phyloP scores from a whole-genome alignment of 2,113 vertebrate species.

The Athene noctua region DNA sequence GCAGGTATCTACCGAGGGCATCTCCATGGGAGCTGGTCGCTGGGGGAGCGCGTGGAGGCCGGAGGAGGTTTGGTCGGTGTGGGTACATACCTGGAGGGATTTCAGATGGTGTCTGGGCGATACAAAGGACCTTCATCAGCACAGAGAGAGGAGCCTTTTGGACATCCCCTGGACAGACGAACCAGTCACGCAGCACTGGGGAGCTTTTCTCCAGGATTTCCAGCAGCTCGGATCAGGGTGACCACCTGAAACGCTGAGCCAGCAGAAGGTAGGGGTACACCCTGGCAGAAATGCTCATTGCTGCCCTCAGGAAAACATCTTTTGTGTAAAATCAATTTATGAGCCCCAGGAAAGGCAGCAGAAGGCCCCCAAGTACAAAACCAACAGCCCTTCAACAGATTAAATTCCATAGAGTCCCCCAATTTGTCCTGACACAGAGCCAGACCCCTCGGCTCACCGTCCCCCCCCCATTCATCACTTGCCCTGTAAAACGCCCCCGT shows the following conservation, averaged over 20 bases:
- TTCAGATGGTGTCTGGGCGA: background rate
- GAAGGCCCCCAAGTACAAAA: background rate
- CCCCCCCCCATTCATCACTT: background rate
- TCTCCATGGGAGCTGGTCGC: rapidly evolving
- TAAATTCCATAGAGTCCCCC: rapidly evolving
- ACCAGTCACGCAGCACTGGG: background rate
- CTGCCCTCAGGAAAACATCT: background rate
- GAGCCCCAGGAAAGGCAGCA: background rate
- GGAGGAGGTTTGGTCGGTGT: background rate
- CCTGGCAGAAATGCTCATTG: background rate
- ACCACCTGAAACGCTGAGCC: rapidly evolving
- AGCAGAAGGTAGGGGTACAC: background rate
- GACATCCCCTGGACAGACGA: background rate
- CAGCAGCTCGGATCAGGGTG: background rate
- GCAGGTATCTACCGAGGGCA: background rate
- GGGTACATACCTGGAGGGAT: background rate
- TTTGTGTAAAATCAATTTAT: background rate
- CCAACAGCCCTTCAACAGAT: rapidly evolving
- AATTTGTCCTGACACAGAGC: rapidly evolving
- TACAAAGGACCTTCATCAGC: background rate
- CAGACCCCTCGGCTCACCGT: rapidly evolving
- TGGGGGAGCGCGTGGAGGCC: rapidly evolving
- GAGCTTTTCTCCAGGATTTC: background rate
- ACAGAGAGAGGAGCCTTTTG: background rate
- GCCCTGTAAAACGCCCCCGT: background rate